A percentile compares a stretch with the other conserved stretches of the same genome.
phyloP scores from a whole-genome alignment of 2,113 vertebrate genomes.

The Chiloscyllium plagiosum region DNA sequence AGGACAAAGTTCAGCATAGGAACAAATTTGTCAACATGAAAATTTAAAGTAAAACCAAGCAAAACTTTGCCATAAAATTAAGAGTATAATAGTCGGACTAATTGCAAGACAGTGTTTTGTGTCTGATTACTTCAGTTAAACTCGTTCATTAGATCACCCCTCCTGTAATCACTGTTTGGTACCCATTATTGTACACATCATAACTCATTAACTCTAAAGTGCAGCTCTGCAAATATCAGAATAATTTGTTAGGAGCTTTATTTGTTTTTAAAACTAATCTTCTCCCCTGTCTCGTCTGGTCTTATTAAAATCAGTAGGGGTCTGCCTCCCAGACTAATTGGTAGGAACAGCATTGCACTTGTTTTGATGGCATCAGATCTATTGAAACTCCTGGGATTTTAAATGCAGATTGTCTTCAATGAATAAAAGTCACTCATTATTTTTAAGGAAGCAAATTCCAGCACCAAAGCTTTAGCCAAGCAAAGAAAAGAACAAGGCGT shows the following conservation, averaged over 20 bases:
- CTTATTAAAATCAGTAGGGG: slow-evolving; percentile 36
- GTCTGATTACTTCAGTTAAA: background rate
- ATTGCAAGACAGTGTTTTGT: background rate
- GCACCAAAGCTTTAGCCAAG: background rate
- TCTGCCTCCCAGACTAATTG: slow-evolving; percentile 34
- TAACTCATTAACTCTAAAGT: slow-evolving; percentile 32
- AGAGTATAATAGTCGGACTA: background rate
- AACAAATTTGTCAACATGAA: background rate
- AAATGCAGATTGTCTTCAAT: slow-evolving; percentile 37
- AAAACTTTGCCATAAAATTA: background rate
- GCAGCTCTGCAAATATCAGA: slow-evolving; percentile 31
- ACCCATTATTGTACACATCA: slow-evolving; percentile 14
- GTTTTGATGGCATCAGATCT: slow-evolving; percentile 37
- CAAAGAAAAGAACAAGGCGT: background rate
- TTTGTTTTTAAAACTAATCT: slow-evolving; percentile 36
- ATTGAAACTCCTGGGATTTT: slow-evolving; percentile 35
- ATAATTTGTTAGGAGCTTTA: slow-evolving; percentile 28
- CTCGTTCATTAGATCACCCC: slow-evolving; percentile 10
- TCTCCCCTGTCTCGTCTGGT: background rate
- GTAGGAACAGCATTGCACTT: slow-evolving; percentile 24
- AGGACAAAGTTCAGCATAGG: background rate
- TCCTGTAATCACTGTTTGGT: slow-evolving; percentile 19
- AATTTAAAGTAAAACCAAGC: background rate
- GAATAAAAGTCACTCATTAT: slow-evolving; percentile 36
- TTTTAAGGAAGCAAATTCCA: background rate